Conservation (phyloP, 2,888 invertebrate genomes). For the Tachina grossa region DNA sequence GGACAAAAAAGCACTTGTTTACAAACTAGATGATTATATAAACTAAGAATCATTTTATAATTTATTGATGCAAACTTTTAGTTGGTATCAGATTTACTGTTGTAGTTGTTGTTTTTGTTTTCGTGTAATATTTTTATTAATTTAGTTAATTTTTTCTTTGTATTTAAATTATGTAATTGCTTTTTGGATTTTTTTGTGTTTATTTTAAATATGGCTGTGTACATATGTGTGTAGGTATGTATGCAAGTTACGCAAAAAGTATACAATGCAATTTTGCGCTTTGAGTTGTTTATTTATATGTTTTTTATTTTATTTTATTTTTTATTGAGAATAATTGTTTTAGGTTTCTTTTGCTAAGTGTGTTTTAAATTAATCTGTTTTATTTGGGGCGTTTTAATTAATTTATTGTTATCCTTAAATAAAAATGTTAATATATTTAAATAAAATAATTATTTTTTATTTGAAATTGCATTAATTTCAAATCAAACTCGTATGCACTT, state of each 20-base stretch:
- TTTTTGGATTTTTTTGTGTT: conserved; percentile 39
- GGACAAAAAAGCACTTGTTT: conserved; percentile 44
- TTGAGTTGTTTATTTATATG: neutral
- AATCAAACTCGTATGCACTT: conserved; percentile 75
- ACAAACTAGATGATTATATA: conserved; percentile 63
- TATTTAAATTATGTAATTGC: conserved; percentile 54
- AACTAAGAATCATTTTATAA: conserved; percentile 62
- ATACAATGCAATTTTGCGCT: conserved; percentile 42
- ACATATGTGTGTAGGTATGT: neutral
- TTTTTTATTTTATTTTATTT: conserved; percentile 25
- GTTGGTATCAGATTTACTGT: conserved; percentile 46
- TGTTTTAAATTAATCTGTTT: conserved; percentile 42
- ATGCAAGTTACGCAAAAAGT: conserved; percentile 65
- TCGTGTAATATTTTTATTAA: conserved; percentile 39
- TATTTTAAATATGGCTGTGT: conserved; percentile 67
- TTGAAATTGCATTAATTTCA: conserved; percentile 71
- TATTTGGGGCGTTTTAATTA: conserved; percentile 17
- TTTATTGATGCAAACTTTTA: conserved; percentile 59
- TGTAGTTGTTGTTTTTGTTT: conserved; percentile 26
- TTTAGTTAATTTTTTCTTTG: conserved; percentile 31
- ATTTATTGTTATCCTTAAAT: conserved; percentile 24
- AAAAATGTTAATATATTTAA: conserved; percentile 31
- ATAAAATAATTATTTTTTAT: conserved; percentile 63
- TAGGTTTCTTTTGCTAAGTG: conserved; percentile 35
- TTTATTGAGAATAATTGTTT: conserved; percentile 44